Percentiles rank a stretch among this genome's conserved stretches.
Evolutionary conservation across 2,797 vertebrate genomes (phyloP).

Genomic region (Florisuga fusca): DNA sequence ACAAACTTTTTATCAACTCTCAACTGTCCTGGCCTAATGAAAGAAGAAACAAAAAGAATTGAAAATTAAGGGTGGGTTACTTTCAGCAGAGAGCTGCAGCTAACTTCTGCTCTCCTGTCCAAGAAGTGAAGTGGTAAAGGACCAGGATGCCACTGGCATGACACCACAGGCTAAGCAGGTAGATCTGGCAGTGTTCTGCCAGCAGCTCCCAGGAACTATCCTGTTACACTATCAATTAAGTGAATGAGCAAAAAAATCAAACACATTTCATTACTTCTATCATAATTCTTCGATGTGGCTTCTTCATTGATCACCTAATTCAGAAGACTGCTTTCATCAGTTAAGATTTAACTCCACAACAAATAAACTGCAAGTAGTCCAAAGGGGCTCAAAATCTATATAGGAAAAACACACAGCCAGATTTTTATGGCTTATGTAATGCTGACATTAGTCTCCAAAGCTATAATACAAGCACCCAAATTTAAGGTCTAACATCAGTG

Average conservation of each 20-base stretch:
- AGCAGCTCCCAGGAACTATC: neutral
- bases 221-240: neutral
- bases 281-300: neutral
- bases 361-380: neutral
- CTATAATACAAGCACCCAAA: neutral
- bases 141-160: neutral
- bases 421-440: neutral
- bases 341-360: neutral
- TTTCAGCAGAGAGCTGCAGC: neutral
- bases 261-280: neutral
- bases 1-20: neutral
- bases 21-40: neutral
- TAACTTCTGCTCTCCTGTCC: neutral
- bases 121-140: neutral
- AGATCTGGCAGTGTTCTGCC: slow-evolving; percentile 4
- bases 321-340: neutral
- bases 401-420: neutral
- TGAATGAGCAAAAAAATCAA: neutral
- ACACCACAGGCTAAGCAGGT: neutral
- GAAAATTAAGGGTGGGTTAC: neutral
- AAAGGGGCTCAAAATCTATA: neutral
- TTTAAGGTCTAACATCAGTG: neutral
- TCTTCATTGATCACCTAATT: neutral
- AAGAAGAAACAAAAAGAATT: neutral
- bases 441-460: neutral